Evolutionary conservation across 2,888 invertebrate genomes (phyloP), one percentile per base, ranked within the genome.

Genomic region (Phragmatobia fuliginosa): DNA sequence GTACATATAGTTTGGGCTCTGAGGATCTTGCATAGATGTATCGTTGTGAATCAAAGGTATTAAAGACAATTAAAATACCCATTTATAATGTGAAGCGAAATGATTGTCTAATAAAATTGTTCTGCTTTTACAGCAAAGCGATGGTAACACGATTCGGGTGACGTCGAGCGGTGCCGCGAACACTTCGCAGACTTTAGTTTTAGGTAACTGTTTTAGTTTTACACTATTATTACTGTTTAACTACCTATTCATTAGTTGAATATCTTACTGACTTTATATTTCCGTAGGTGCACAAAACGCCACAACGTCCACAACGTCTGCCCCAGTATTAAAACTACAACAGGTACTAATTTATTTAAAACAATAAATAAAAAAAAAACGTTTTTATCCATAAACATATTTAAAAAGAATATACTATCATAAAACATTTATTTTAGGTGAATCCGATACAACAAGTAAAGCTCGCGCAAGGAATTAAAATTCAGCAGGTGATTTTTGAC

Each of bases 401-500:
- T 21, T 7, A 59, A 58, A 16, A 52, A 31, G n/a, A 33, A 56
- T 18, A 0, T 71, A 28, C 62, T 70, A 60, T 74, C 67, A 79
- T 80, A 70, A 72, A 68, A 52, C 76, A 58, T 78, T 79, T 77
- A 82, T 93, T 92, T 86, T 93, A 95, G 95, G 95, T 95, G 87
- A 95, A 92, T 87, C 91, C 91, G 78, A 86, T 94, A 85, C 94
- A 94, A 80, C 95, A 94, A 77, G 91, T 94, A 81, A 95, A 94
- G 90, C 90, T 94, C 83, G 91, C 94, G 82, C 95, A 94, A 76
- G 94, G 94, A 83, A 91, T 94, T 74, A 95, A 94, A 89, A 91
- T 95, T 69, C 94, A 94, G 77, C 94, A 95, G 95, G 94, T 95
- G 93, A 93, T 82, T 84, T 81, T 81, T 82, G 77, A 79, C 71